These are phyloP conservation scores for Pangasianodon gigas DNA, from an alignment of 2,113 vertebrate genomes.

Conservation along the genomic window DNA sequence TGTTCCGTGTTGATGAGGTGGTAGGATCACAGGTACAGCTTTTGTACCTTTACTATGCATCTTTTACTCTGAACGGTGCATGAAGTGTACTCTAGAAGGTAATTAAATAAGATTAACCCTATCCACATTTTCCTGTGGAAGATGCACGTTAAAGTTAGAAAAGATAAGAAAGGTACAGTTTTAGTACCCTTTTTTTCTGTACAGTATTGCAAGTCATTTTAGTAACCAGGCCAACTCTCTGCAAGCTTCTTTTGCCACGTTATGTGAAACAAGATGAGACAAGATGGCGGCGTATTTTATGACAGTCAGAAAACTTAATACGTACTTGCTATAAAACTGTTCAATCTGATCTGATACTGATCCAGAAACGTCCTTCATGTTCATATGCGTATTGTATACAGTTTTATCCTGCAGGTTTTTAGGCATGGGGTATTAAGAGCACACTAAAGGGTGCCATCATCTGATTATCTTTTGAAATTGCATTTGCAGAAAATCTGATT, in stretches of 20 bases:
- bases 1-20: not conserved
- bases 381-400: not conserved
- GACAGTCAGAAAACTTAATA: not conserved
- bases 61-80: not conserved
- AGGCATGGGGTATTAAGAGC: not conserved
- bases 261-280: not conserved
- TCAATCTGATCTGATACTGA: not conserved
- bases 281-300: not conserved
- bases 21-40: not conserved
- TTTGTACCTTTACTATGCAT: not conserved
- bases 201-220: not conserved
- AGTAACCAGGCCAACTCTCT: not conserved
- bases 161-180: not conserved
- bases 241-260: not conserved
- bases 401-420: not conserved
- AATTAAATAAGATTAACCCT: not conserved
- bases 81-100: not conserved
- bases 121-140: not conserved
- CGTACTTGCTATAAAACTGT: not conserved
- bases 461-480: not conserved
- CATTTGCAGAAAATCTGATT: not conserved
- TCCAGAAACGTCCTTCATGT: not conserved
- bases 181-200: not conserved
- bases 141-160: not conserved
- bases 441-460: not conserved